Percentiles rank a stretch among this genome's conserved stretches.
Evolutionary conservation across 2,888 invertebrate genomes (phyloP).

Genomic region (Hirtodrosophila confusa): DNA sequence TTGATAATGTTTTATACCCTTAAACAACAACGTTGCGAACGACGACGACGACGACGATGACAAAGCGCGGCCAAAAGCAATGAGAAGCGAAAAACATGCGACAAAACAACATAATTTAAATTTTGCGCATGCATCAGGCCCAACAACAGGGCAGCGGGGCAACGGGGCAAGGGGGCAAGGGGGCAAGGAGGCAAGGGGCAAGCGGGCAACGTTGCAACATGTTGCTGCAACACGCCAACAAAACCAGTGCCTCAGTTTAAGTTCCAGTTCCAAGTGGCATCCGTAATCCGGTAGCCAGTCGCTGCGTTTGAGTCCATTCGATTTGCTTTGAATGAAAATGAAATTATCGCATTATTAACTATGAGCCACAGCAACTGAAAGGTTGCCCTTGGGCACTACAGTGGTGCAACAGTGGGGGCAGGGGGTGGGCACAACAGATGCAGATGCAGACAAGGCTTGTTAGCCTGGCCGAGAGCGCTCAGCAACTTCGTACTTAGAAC

Average conservation of each 20-base stretch:
- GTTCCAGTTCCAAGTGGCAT: conserved; percentile 12
- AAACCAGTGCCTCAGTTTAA: conserved; percentile 7
- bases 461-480: conserved; percentile 52
- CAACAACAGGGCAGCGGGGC: conserved; percentile 5
- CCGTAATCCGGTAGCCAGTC: conserved; percentile 73
- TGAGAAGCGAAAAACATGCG: conserved; percentile 75
- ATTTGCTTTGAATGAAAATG: conserved; percentile 80
- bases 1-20: conserved; percentile 74
- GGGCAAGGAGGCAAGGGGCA: conserved; percentile 7
- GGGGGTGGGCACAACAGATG: conserved; percentile 14
- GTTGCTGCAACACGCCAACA: conserved; percentile 75
- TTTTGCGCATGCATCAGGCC: conserved; percentile 75
- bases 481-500: conserved; percentile 37
- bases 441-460: conserved; percentile 63
- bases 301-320: conserved; percentile 57
- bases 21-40: conserved; percentile 36
- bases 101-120: conserved; percentile 82
- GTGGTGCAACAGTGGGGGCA: not conserved
- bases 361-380: conserved; percentile 35
- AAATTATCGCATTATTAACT: conserved; percentile 81
- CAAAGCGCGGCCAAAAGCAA: conserved; percentile 57
- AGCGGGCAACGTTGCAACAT: conserved; percentile 59
- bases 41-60: conserved; percentile 33
- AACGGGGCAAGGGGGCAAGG: not conserved
- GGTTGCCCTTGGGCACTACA: conserved; percentile 11